Conservation (phyloP, 2,888 invertebrate species). For the Acanthosepion pharaonis region DNA sequence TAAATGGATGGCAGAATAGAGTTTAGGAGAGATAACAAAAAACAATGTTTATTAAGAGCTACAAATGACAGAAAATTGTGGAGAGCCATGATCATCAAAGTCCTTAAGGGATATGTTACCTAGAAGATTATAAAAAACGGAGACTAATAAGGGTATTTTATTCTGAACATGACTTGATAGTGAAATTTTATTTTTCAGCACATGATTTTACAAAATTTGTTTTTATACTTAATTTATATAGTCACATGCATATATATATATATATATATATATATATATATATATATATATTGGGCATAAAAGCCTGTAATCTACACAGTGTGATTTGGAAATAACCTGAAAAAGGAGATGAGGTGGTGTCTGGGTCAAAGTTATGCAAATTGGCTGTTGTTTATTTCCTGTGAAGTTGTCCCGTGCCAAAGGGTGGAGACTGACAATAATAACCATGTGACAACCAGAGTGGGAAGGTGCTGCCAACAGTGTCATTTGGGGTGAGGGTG, state of each 20-base stretch:
- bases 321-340: neutral
- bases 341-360: neutral
- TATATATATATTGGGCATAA: neutral
- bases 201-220: too few relatives aligned
- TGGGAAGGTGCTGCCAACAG: neutral
- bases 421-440: neutral
- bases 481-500: neutral
- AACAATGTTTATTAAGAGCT: too few relatives aligned
- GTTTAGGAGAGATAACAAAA: too few relatives aligned
- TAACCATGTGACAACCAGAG: neutral
- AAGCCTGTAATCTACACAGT: neutral
- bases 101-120: too few relatives aligned
- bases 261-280: neutral
- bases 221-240: too few relatives aligned
- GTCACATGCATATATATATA: neutral
- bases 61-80: too few relatives aligned
- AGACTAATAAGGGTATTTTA: too few relatives aligned
- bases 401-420: neutral
- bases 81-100: too few relatives aligned
- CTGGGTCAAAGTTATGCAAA: neutral
- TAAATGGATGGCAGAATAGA: too few relatives aligned
- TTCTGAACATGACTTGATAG: neutral
- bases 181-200: too few relatives aligned
- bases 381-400: neutral
- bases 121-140: too few relatives aligned